These are phyloP conservation scores for Proales similis DNA, from an alignment of 1,140 invertebrate species.

Conservation along the genomic window DNA sequence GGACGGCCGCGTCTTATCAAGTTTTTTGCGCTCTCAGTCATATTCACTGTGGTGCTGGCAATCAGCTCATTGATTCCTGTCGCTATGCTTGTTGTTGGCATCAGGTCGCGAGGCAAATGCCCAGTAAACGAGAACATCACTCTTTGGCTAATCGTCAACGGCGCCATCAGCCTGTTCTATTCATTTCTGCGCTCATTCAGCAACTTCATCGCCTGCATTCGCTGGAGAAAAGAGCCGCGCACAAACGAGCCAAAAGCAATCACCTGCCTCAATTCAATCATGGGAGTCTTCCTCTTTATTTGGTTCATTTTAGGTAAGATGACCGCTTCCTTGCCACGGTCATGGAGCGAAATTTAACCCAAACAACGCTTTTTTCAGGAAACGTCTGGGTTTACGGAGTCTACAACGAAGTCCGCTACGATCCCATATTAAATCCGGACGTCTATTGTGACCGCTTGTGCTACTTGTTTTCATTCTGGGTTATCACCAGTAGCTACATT, in stretches of 20 bases:
- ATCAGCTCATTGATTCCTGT: slow-evolving; percentile 3
- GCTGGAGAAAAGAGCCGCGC: neutral
- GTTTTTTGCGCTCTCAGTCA: neutral
- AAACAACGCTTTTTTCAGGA: slow-evolving; percentile 2
- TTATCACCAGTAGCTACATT: slow-evolving; percentile 9
- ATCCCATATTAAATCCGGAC: slow-evolving; percentile 1
- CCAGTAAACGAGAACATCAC: slow-evolving; percentile 15
- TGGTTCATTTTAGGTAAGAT: slow-evolving; percentile 29
- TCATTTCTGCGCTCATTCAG: slow-evolving; percentile 7
- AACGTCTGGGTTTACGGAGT: slow-evolving; percentile 32
- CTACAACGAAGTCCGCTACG: slow-evolving; percentile 17
- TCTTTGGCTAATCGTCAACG: slow-evolving; percentile 22
- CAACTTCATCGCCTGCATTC: slow-evolving; percentile 9
- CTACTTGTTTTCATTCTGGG: slow-evolving; percentile 36
- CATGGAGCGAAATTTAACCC: too few species aligned
- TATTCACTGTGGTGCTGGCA: neutral
- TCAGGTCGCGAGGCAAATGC: slow-evolving; percentile 18
- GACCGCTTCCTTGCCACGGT: too few species aligned
- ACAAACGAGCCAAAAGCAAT: slow-evolving; percentile 2
- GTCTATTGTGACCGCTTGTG: slow-evolving; percentile 27
- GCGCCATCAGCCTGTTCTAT: neutral
- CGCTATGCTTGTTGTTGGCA: slow-evolving; percentile 10
- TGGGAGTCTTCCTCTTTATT: slow-evolving; percentile 7
- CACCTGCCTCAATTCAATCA: neutral
- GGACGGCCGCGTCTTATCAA: too few species aligned